Percentiles rank a stretch among this genome's conserved stretches.
Conservation (phyloP, 2,888 invertebrate genomes). For the Sphaerophoria taeniata region DNA sequence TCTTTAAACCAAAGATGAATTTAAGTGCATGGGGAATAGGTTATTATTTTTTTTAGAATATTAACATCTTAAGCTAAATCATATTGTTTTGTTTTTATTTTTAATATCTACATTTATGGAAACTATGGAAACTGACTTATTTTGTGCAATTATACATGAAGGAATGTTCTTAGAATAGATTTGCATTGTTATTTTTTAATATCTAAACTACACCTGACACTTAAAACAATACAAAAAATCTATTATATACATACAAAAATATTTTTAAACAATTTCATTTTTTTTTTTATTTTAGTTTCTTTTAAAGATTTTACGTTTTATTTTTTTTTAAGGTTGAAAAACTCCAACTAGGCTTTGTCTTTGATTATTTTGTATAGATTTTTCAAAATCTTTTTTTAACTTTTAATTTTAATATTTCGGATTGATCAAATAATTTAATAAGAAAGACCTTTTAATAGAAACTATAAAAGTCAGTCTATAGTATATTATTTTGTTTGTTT, state of each 20-base stretch:
- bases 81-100: constrained; percentile 2
- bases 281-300: neutral
- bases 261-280: constrained; percentile 40
- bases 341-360: constrained; percentile 48
- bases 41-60: neutral
- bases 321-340: constrained; percentile 47
- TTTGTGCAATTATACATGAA: constrained; percentile 12
- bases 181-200: constrained; percentile 9
- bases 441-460: constrained; percentile 60
- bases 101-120: constrained; percentile 15
- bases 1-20: constrained; percentile 64
- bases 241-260: constrained; percentile 67
- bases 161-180: neutral
- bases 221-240: constrained; percentile 32
- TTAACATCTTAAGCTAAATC: constrained; percentile 3
- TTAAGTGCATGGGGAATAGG: constrained; percentile 56
- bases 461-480: constrained; percentile 79
- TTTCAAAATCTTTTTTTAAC: constrained; percentile 24
- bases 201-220: neutral
- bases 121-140: constrained; percentile 2
- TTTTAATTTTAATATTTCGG: constrained; percentile 54
- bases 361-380: constrained; percentile 16
- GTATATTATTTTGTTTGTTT: constrained; percentile 71
- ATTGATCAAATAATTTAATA: constrained; percentile 19
- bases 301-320: neutral